A percentile compares a stretch with the other conserved stretches of the same genome.
Evolutionary conservation across 2,113 vertebrate genomes (phyloP).

Genomic region (Bolborhynchus lineola): DNA sequence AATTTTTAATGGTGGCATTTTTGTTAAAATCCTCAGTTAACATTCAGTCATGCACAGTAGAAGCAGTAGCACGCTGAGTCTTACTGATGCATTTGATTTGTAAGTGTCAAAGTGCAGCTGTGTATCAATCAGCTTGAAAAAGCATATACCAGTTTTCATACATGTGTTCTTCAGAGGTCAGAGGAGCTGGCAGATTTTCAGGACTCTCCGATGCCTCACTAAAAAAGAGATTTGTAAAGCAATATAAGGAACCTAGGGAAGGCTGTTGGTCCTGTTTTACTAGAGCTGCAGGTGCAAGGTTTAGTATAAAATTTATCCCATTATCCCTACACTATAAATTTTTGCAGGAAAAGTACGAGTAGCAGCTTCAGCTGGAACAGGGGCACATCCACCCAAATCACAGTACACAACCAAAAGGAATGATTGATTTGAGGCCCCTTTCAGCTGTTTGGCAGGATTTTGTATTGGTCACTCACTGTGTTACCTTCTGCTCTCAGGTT

Average conservation of each 20-base stretch:
- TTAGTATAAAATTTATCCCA: background rate
- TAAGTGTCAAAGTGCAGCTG: background rate
- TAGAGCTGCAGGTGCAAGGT: background rate
- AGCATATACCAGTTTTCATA: accelerated
- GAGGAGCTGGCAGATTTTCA: background rate
- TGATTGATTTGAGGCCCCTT: background rate
- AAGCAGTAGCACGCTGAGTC: background rate
- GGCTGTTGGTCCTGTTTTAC: background rate
- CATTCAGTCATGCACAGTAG: background rate
- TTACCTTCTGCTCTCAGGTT: background rate
- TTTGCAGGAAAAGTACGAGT: background rate
- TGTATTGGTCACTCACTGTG: background rate
- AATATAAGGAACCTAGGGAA: background rate
- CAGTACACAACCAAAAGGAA: accelerated
- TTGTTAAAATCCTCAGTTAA: background rate
- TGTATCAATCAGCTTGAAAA: background rate
- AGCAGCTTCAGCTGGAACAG: background rate
- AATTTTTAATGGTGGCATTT: background rate
- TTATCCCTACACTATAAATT: background rate
- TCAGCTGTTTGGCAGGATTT: background rate
- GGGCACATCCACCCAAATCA: background rate
- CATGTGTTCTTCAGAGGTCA: background rate
- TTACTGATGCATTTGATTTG: background rate
- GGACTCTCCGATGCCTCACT: background rate
- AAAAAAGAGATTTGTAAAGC: background rate